These are phyloP conservation scores for Corella eumyota DNA, from an alignment of 23 tunicate species.

Conservation along the genomic window DNA sequence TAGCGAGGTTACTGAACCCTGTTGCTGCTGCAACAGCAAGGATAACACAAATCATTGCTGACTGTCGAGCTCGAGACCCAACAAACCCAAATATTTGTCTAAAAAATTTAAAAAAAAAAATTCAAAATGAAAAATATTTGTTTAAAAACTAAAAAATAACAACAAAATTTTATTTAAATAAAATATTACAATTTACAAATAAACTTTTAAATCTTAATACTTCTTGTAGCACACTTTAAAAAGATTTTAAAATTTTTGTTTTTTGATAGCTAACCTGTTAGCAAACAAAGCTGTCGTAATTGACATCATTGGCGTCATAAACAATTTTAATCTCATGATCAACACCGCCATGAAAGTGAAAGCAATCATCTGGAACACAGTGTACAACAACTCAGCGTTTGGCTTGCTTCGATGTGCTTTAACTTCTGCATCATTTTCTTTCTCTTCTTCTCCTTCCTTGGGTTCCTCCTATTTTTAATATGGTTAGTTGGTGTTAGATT, in stretches of 20 bases:
- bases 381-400: constrained; percentile 77
- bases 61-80: constrained; percentile 36
- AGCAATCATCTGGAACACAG: constrained; percentile 83
- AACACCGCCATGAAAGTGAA: constrained; percentile 90
- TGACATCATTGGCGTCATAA: constrained; percentile 99
- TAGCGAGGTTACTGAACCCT: constrained; percentile 47
- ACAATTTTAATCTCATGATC: constrained; percentile 96
- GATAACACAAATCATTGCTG: constrained; percentile 35
- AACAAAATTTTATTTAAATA: not conserved
- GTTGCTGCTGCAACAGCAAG: constrained; percentile 67
- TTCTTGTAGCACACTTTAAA: too few relatives aligned
- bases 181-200: not conserved
- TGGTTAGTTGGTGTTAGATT: not conserved
- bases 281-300: constrained; percentile 61
- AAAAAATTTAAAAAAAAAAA: too few relatives aligned
- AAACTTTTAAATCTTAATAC: too few relatives aligned
- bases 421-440: constrained; percentile 16
- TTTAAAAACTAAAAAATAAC: too few relatives aligned
- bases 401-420: constrained; percentile 80
- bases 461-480: not conserved
- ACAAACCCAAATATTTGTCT: constrained; percentile 58
- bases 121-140: not conserved
- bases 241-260: too few relatives aligned
- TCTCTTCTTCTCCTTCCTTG: constrained; percentile 7
- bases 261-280: too few relatives aligned